Evolutionary conservation across 2,797 vertebrate species (phyloP).

Genomic region (Anniella stebbinsi): DNA sequence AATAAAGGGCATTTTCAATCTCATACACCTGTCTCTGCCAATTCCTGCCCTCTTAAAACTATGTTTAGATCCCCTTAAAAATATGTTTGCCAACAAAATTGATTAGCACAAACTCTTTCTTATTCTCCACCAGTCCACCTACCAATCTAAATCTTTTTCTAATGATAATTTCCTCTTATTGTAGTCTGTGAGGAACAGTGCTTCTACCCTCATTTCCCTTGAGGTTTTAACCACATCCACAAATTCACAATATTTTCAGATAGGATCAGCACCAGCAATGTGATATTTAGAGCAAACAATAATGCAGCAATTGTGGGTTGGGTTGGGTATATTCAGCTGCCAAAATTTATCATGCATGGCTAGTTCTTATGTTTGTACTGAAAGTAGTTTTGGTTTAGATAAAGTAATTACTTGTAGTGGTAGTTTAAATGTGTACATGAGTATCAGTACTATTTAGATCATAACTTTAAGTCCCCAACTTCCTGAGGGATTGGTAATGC

Average conservation of each 20-base stretch:
- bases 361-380: not conserved
- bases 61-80: not conserved
- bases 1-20: not conserved
- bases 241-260: not conserved
- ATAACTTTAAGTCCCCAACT: not conserved
- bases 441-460: not conserved
- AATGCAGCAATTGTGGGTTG: not conserved
- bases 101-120: not conserved
- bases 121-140: not conserved
- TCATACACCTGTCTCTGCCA: not conserved
- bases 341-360: not conserved
- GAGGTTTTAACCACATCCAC: not conserved
- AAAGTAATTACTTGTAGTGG: not conserved
- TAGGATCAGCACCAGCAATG: not conserved
- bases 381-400: not conserved
- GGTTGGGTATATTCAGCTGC: not conserved
- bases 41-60: not conserved
- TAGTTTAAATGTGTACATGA: not conserved
- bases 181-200: not conserved
- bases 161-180: not conserved
- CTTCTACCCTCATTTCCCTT: not conserved
- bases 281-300: constrained; percentile 7
- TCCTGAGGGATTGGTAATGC: not conserved
- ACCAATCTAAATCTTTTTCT: not conserved
- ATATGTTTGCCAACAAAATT: not conserved